Evolutionary conservation across 2,113 vertebrate species (phyloP).

Genomic region (Nansenia antarctica): DNA sequence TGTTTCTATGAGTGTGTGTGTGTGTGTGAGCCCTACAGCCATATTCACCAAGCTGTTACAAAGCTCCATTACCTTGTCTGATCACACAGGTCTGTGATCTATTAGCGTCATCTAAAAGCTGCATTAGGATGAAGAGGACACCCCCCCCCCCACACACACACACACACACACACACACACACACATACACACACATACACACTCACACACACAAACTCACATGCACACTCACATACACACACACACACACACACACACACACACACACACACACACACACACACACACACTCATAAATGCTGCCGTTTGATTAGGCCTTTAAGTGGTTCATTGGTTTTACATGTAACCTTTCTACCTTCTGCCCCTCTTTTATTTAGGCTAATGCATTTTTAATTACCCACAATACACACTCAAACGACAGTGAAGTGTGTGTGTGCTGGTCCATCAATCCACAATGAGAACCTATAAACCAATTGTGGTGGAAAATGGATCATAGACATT

Average conservation of each 20-base stretch:
- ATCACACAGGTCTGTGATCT: conserved; percentile 94
- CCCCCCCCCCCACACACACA: too few relatives aligned
- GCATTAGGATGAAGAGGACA: conserved; percentile 88
- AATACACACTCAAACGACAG: conserved; percentile 65
- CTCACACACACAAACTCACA: too few relatives aligned
- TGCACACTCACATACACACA: too few relatives aligned
- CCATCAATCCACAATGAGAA: too few relatives aligned
- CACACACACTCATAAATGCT: conserved; percentile 80
- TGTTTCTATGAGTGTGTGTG: conserved; percentile 1
- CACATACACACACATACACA: too few relatives aligned
- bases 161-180: too few relatives aligned
- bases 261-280: too few relatives aligned
- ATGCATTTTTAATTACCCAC: conserved; percentile 74
- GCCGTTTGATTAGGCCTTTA: conserved; percentile 74
- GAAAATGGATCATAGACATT: conserved; percentile 24
- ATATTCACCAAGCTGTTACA: conserved; percentile 96
- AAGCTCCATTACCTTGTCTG: conserved; percentile 97
- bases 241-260: too few relatives aligned
- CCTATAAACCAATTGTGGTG: conserved; percentile 36
- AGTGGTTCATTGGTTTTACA: conserved; percentile 83
- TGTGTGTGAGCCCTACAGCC: conserved; percentile 82
- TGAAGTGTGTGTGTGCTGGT: conserved; percentile 55
- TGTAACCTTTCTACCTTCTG: conserved; percentile 68
- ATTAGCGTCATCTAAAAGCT: conserved; percentile 98
- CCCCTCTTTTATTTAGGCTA: conserved; percentile 61